Evolutionary conservation across 1,140 invertebrate genomes (phyloP).

Genomic region (Drosophila equinoxialis): DNA sequence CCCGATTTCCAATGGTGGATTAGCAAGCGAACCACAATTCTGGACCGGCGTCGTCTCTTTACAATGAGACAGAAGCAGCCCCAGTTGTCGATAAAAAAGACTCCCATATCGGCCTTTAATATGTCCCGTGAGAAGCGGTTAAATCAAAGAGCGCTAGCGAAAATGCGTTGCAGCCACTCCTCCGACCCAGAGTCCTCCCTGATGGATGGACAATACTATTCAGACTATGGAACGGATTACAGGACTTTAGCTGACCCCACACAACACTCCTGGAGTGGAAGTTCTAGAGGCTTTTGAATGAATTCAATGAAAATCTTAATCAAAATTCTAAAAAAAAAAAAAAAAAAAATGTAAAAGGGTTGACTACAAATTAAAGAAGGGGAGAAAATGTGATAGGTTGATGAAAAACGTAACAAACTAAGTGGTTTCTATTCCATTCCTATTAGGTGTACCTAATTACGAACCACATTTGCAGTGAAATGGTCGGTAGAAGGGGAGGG

Average conservation of each 20-base stretch:
- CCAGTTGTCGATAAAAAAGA: background rate
- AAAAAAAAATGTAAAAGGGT: background rate
- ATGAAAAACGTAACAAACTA: background rate
- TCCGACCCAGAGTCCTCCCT: background rate
- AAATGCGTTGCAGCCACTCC: background rate
- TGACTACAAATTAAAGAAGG: background rate
- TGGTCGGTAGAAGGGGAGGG: background rate
- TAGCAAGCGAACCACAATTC: background rate
- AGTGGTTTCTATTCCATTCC: background rate
- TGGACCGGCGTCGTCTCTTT: slow-evolving; percentile 3
- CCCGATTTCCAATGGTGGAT: slow-evolving; percentile 13
- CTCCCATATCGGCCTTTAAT: background rate
- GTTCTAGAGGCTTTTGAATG: background rate
- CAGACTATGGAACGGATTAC: background rate
- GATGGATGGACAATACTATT: background rate
- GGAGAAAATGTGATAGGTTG: background rate
- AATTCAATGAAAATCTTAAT: background rate
- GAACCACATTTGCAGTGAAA: background rate
- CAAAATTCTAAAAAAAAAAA: background rate
- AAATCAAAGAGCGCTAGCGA: background rate
- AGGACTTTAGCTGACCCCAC: background rate
- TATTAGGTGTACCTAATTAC: background rate
- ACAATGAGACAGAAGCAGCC: background rate
- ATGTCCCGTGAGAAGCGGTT: background rate
- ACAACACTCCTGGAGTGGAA: background rate